Base-by-base conservation (phyloP, 1,140 invertebrate genomes). In the Drosophila aff. region DNA sequence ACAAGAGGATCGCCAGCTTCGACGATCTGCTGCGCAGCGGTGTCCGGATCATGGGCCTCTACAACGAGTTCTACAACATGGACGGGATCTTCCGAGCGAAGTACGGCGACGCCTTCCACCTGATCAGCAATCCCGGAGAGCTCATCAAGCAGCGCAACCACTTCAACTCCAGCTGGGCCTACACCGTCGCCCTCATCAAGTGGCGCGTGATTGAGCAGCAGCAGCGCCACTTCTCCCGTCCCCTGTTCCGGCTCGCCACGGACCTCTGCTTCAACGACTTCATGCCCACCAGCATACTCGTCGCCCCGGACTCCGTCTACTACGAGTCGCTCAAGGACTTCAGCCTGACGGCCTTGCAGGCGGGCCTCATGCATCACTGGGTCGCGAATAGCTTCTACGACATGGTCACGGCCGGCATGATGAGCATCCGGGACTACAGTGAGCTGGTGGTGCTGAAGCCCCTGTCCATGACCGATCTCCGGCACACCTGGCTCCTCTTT, bases 111-210 rank as follows among this genome's bases (percentile, higher is more conserved):
- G 77, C 49, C 1, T 87, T 87, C 15, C 55, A 71, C 16, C 44
- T 89, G 15, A 72, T 64, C 8, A 21, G 13, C 7, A 33, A 78
- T 41, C 23, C 69, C 4, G 28, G 5, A 0, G 62, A 83, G 5
- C 28, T 87, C 0, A 68, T 49, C 31, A n/a, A 44, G 2, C 33
- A 52, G 15, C 67, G 84, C 0, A 76, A 72, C n/a, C 49, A 47
- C 7, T 83, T 87, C 18, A 89, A 87, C 44, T 55, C 73, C 9
- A 81, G 57, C 16, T 89, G 73, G 68, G 84, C 68, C 21, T 87
- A 89, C 46, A 77, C 65, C 46, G 58, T 89, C 2, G 15, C 84
- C 26, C 33, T 26, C 1, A 46, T 41, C 1, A 89, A 89, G 40
- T 87, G 84, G 84, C 10, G 11, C 13, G 47, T 83, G 3, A 59